Evolutionary conservation across 2,113 vertebrate genomes (phyloP).

Genomic region (Nycticryphes semicollaris): DNA sequence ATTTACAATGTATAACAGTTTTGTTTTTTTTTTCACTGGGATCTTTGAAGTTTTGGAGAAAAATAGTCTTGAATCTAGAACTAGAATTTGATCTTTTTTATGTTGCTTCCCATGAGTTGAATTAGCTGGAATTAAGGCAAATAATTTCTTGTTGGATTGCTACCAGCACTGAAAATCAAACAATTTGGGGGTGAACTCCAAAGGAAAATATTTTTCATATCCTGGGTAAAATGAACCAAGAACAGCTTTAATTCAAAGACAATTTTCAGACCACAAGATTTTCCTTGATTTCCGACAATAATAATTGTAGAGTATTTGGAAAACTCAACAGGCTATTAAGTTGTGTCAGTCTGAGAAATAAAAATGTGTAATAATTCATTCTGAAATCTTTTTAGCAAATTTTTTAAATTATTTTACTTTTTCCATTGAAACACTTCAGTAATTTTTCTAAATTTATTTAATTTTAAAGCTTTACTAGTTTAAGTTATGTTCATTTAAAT

Average conservation of each 20-base stretch:
- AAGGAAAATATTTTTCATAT: background rate
- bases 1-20: background rate
- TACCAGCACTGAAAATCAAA: background rate
- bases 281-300: background rate
- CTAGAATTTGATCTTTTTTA: background rate
- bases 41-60: background rate
- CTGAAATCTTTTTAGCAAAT: background rate
- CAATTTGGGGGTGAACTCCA: background rate
- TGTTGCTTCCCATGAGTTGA: background rate
- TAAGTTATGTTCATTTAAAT: background rate
- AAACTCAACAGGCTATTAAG: background rate
- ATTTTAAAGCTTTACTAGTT: background rate
- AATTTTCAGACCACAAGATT: background rate
- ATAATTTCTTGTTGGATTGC: background rate
- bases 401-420: background rate
- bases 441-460: background rate
- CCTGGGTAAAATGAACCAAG: background rate
- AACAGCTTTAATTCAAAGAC: background rate
- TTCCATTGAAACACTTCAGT: background rate
- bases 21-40: background rate
- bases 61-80: background rate
- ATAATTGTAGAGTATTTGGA: background rate
- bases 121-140: background rate
- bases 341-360: background rate
- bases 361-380: background rate